Base-by-base conservation (phyloP, 2,113 vertebrate genomes). In the Etheostoma spectabile region DNA sequence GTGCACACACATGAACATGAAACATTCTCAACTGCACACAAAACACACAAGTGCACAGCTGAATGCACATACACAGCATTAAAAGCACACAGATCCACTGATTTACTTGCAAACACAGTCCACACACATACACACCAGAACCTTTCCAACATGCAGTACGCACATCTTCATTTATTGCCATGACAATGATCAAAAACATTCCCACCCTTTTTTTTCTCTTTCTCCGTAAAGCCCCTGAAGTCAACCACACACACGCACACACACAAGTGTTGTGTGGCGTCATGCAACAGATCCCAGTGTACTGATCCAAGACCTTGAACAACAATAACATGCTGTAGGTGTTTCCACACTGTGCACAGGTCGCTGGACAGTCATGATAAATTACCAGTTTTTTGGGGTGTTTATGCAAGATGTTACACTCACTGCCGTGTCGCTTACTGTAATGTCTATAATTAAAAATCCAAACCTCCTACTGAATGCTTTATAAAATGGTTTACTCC, bases 181-280 rank as follows among this genome's bases (percentile, higher is more conserved):
- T 90, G 85, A 74, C 82, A 73, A 79, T 73, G 74, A 87, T 85
- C 82, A 90, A 86, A 77, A 90, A 88, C 88, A 88, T 84, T 76
- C 77, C 89, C 88, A 76, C 87, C 91, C 84, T 77, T 63, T 60
- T 10, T 63, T 56, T 10, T 11, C 79, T 84, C 42, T 11, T 80
- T 84, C 42, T 70, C 46, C 68, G 52, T 59, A 74, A 89, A 83
- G 42, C 67, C 80, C 57, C 56, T 75, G 45, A 78, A 74, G 74
- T 70, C 73, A 70, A 21, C 60, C 22, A 71, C 74, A 60, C 59
- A 80, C 67, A 53, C 0, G 0, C 35, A 45, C 38, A 42, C 59
- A 55, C 52, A 52, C 63, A 27, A 59, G 55, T 22, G 18, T 70
- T 42, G 10, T 38, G 3, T 75, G 48, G 35, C 27, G 74, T 78